These are phyloP conservation scores for Atta texana DNA, from an alignment of 1,140 invertebrate genomes.

Conservation along the genomic window DNA sequence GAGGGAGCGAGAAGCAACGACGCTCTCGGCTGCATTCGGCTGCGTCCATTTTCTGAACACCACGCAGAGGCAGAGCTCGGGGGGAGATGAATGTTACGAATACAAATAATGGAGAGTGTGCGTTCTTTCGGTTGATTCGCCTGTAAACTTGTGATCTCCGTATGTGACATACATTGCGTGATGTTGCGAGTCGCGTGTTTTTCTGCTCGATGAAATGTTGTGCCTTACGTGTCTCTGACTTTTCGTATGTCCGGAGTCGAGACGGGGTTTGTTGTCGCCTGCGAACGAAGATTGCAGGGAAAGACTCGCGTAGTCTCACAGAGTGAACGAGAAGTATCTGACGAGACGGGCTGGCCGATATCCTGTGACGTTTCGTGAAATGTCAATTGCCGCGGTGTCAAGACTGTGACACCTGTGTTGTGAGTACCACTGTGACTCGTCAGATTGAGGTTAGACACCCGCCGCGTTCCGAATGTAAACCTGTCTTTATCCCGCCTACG, in stretches of 20 bases:
- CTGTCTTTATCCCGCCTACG: slow-evolving; percentile 5
- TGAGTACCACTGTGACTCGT: slow-evolving; percentile 27
- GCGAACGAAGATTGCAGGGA: slow-evolving; percentile 48
- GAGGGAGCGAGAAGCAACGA: background rate
- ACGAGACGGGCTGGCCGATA: background rate
- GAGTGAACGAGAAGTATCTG: background rate
- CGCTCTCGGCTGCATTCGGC: background rate
- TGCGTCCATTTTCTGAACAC: slow-evolving; percentile 55
- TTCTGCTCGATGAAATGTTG: slow-evolving; percentile 46
- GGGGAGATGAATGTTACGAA: slow-evolving; percentile 36
- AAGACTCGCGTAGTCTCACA: background rate
- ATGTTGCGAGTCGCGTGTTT: background rate
- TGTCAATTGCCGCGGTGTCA: background rate
- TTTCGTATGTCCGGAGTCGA: slow-evolving; percentile 31
- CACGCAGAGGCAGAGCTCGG: background rate
- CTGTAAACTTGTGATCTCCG: slow-evolving; percentile 26
- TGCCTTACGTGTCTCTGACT: slow-evolving; percentile 69
- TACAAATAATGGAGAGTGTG: slow-evolving; percentile 74
- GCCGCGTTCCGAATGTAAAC: slow-evolving; percentile 24
- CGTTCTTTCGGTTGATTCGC: slow-evolving; percentile 52
- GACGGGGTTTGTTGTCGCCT: slow-evolving; percentile 37
- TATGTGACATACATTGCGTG: background rate
- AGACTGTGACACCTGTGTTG: slow-evolving; percentile 10
- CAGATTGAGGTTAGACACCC: slow-evolving; percentile 66
- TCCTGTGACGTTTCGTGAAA: background rate